Evolutionary conservation across 2,113 vertebrate species (phyloP), one percentile per base, ranked within the genome.

Genomic region (Microcebus lehilahytsara): DNA sequence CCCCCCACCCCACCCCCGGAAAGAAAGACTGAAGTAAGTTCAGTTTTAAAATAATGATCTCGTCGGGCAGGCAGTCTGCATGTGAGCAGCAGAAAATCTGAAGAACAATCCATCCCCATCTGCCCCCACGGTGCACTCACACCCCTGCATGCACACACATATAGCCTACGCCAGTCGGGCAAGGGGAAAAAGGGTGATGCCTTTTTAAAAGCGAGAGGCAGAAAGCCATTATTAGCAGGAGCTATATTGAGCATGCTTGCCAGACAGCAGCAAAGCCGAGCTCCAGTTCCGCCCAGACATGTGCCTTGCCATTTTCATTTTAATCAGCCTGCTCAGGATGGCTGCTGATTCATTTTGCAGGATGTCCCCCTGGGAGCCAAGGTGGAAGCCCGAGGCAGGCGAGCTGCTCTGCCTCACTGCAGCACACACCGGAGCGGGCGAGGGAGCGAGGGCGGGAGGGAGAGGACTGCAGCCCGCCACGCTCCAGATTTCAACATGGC

Each of bases 241-340:
- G 99, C 99, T 99, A 99, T 99, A 99, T 99, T 98, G 99, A 99
- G 99, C 99, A 97, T 97, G 99, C 99, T 99, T 99, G 99, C 99
- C 99, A 99, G 99, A 99, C 99, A 99, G 99, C 99, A 98, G 99
- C 96, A 96, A 98, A 98, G 98, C 98, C 88, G 98, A 98, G 98
- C 98, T 97, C 98, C 96, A 98, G 98, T 98, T 98, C 98, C 98
- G 98, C 99, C 98, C 99, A 99, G 99, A 98, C 98, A 98, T 98
- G 98, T 99, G 99, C 98, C 99, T 98, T 98, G 99, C 99, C 99
- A 98, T 99, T 99, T 99, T 98, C 98, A 98, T 99, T 99, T 99
- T 99, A 99, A 99, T 99, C 99, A 99, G 98, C 98, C 98, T 98
- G 98, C 99, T 99, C 98, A 98, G 99, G 98, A 98, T 97, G 99